Conservation (phyloP, 1,140 invertebrate genomes). For the Sinonovacula constricta region DNA sequence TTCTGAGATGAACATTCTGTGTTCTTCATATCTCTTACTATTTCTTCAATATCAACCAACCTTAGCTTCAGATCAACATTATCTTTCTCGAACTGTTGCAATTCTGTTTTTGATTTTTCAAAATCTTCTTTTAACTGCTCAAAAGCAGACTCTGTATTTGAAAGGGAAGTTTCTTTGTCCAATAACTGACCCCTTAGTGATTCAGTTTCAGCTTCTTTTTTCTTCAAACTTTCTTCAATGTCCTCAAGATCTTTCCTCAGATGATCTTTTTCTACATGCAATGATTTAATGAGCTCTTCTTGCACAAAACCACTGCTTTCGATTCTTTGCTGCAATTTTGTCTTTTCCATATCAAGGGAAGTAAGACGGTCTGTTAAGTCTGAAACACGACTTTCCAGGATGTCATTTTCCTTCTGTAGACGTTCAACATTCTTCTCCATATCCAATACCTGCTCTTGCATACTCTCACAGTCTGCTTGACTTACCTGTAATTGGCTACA, state of each 20-base stretch:
- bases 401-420: conserved; percentile 29
- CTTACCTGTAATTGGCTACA: conserved; percentile 34
- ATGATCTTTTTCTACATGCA: conserved; percentile 8
- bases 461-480: conserved; percentile 34
- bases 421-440: conserved; percentile 29
- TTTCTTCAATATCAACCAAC: conserved; percentile 1
- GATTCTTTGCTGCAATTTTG: conserved; percentile 13
- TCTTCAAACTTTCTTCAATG: neutral
- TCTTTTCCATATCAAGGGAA: conserved; percentile 41
- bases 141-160: conserved; percentile 1
- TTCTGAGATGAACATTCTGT: neutral
- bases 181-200: neutral
- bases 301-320: neutral
- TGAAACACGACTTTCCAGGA: conserved; percentile 15
- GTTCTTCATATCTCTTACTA: neutral
- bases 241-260: neutral
- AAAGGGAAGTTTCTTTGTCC: neutral
- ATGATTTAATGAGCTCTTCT: neutral
- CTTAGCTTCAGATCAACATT: neutral
- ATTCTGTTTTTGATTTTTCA: neutral
- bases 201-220: neutral
- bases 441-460: conserved; percentile 25
- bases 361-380: conserved; percentile 36
- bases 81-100: conserved; percentile 20
- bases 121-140: conserved; percentile 21